phyloP scores from a whole-genome alignment of 1,140 invertebrate species.

The Dreissena rostriformis region DNA sequence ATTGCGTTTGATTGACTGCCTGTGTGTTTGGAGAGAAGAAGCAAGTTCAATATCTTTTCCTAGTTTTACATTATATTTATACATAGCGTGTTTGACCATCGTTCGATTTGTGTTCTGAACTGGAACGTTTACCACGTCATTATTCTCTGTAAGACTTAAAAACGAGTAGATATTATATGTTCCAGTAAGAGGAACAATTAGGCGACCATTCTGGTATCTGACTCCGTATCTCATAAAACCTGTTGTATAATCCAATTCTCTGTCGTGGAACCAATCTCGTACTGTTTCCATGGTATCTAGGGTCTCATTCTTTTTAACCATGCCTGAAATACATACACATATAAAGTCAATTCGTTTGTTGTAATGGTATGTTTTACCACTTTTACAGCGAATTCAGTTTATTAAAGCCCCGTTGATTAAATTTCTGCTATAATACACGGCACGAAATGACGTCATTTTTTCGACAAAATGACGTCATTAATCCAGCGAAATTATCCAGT shows the following conservation, averaged over 20 bases:
- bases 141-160: not conserved
- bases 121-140: not conserved
- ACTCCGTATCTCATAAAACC: constrained; percentile 17
- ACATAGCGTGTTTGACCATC: constrained; percentile 5
- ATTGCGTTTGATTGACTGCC: not conserved
- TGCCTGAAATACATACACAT: no score
- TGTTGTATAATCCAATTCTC: constrained; percentile 23
- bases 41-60: not conserved
- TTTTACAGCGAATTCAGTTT: no score
- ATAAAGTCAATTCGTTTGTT: no score
- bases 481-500: no score
- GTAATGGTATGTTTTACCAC: no score
- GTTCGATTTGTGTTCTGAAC: not conserved
- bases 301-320: no score
- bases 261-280: constrained; percentile 6
- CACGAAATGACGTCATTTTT: no score
- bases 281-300: constrained; percentile 10
- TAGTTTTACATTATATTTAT: constrained; percentile 26
- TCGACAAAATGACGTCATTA: no score
- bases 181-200: constrained; percentile 6
- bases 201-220: constrained; percentile 19
- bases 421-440: no score
- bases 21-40: not conserved
- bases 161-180: constrained; percentile 35
- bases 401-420: no score